Percentiles rank a stretch among this genome's conserved stretches.
These are phyloP conservation scores for Linnaemya tessellans DNA, from an alignment of 2,888 invertebrate species.

Conservation along the genomic window DNA sequence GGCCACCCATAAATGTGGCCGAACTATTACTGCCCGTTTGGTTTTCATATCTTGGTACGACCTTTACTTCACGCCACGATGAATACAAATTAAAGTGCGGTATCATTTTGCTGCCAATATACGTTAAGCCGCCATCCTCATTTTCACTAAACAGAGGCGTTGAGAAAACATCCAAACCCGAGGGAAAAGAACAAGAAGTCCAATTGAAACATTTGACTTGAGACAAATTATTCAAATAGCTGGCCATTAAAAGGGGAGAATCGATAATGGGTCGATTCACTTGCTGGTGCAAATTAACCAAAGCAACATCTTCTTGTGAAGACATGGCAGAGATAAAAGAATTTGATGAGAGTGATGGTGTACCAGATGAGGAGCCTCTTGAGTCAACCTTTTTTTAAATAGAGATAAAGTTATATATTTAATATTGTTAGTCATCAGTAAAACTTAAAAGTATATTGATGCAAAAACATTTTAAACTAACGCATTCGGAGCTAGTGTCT, in stretches of 20 bases:
- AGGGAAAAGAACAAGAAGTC: slow-evolving; percentile 88
- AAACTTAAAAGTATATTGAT: slow-evolving; percentile 60
- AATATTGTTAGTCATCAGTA: background rate
- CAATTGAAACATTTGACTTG: slow-evolving; percentile 90
- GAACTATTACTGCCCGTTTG: slow-evolving; percentile 80
- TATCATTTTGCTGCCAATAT: slow-evolving; percentile 89
- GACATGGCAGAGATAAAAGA: slow-evolving; percentile 96
- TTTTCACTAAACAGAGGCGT: slow-evolving; percentile 91
- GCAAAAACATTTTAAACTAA: slow-evolving; percentile 63
- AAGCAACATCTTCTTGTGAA: slow-evolving; percentile 95
- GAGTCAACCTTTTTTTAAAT: slow-evolving; percentile 81
- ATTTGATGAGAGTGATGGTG: slow-evolving; percentile 91
- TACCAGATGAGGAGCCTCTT: slow-evolving; percentile 88
- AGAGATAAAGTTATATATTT: slow-evolving; percentile 2
- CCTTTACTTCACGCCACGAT: slow-evolving; percentile 82
- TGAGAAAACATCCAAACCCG: slow-evolving; percentile 90
- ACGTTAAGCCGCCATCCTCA: slow-evolving; percentile 89
- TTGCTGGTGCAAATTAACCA: slow-evolving; percentile 97
- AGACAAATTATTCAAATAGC: slow-evolving; percentile 95
- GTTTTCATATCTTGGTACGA: slow-evolving; percentile 82
- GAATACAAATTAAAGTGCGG: slow-evolving; percentile 87
- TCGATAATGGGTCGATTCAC: slow-evolving; percentile 95
- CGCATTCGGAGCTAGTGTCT: slow-evolving; percentile 61
- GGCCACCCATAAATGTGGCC: slow-evolving; percentile 81
- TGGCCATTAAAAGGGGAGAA: slow-evolving; percentile 96